Base-by-base conservation (phyloP, 2,888 invertebrate genomes). In the Zaprionus obscuricornis region DNA sequence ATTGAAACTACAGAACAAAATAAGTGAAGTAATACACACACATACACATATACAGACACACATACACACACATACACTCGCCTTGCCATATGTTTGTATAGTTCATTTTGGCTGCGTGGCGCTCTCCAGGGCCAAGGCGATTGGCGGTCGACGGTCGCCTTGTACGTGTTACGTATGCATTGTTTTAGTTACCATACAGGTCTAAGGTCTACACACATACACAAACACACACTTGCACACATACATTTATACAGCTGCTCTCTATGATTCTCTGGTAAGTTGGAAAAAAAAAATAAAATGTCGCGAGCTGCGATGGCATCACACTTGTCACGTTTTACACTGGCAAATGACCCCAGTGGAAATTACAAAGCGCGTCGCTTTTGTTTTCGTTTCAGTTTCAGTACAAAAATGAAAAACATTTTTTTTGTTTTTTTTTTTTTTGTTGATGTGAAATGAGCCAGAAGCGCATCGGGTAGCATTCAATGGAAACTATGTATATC, bases 251-350 rank as follows among this genome's bases (percentile, higher is more conserved):
- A n/a, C 16, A 24, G 11, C 46, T 34, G 27, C 2, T 11, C 7
- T 34, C 34, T 20, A 22, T 11, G 27, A 43, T 13, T 39, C 29
- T n/a, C n/a, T n/a, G n/a, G n/a, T n/a, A n/a, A n/a, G n/a, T n/a
- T n/a, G n/a, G n/a, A n/a, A n/a, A n/a, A n/a, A n/a, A n/a, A n/a
- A n/a, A n/a, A n/a, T 8, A 20, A 58, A 50, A 46, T 36, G 46
- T 46, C 36, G 75, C 73, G 64, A 42, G 56, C 18, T 60, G 36
- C 77, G 79, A 58, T 46, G 46, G 59, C 58, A 63, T 43, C 50
- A 40, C 39, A 51, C 57, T 79, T 82, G 85, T 82, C 79, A 79
- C 85, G 85, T 79, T 82, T 71, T 51, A 40, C 79, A 42, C 62
- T 73, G 64, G 54, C 63, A 85, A 77, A 77, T 85, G 85, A 81